phyloP scores from a whole-genome alignment of 1,140 invertebrate species.

The Drosophila ironensis region DNA sequence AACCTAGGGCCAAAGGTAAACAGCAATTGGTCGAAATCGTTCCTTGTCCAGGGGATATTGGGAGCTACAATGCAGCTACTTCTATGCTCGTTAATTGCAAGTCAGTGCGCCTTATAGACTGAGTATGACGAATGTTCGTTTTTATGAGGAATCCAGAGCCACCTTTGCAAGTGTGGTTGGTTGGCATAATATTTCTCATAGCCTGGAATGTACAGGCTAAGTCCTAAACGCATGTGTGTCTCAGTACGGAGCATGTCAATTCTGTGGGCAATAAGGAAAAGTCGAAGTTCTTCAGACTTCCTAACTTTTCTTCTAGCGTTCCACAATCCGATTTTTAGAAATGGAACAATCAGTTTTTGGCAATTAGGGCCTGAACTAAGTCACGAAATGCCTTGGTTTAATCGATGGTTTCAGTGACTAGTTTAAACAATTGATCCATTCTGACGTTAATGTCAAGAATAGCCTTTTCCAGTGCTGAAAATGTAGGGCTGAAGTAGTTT shows the following conservation, averaged over 20 bases:
- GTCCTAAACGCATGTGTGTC: too few relatives aligned
- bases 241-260: too few relatives aligned
- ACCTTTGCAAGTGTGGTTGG: too few relatives aligned
- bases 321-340: slow-evolving; percentile 30
- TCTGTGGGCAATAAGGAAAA: too few relatives aligned
- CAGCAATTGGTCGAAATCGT: too few relatives aligned
- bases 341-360: slow-evolving; percentile 1
- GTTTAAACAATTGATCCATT: slow-evolving; percentile 20
- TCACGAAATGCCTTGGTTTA: slow-evolving; percentile 17
- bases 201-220: slow-evolving; percentile 8
- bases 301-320: slow-evolving; percentile 13
- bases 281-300: neutral
- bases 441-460: slow-evolving; percentile 1
- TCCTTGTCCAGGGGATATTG: too few relatives aligned
- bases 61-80: too few relatives aligned
- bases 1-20: neutral
- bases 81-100: too few relatives aligned
- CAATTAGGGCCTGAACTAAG: slow-evolving; percentile 3
- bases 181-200: slow-evolving; percentile 13
- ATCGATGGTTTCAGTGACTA: slow-evolving; percentile 7
- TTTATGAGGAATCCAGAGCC: too few relatives aligned
- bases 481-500: too few relatives aligned
- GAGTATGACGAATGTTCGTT: too few relatives aligned
- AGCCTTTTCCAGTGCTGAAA: slow-evolving; percentile 12
- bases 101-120: too few relatives aligned